Conservation (phyloP, 2,888 invertebrate genomes). For the Anoplius nigerrimus region DNA sequence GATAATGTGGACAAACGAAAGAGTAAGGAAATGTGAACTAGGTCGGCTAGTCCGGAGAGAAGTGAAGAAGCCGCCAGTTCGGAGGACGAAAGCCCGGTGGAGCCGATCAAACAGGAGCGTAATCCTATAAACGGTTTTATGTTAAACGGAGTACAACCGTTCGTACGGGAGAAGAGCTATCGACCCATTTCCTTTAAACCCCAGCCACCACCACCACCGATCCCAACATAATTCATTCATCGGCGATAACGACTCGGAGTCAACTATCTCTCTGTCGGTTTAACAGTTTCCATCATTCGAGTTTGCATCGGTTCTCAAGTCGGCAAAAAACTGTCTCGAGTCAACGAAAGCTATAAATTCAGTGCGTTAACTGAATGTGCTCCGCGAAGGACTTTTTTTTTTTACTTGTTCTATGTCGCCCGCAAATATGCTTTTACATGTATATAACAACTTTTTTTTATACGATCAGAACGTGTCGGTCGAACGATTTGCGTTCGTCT, state of each 20-base stretch:
- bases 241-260: neutral
- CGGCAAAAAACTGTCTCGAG: too few relatives aligned
- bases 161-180: conserved; percentile 72
- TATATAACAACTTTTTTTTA: too few relatives aligned
- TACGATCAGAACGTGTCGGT: too few relatives aligned
- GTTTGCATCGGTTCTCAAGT: too few relatives aligned
- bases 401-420: too few relatives aligned
- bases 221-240: conserved; percentile 44
- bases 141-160: conserved; percentile 70
- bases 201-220: conserved; percentile 57
- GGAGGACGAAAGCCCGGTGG: conserved; percentile 61
- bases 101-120: conserved; percentile 58
- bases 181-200: conserved; percentile 75
- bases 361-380: too few relatives aligned
- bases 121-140: conserved; percentile 58
- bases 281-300: too few relatives aligned
- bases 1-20: conserved; percentile 24
- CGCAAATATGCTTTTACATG: too few relatives aligned
- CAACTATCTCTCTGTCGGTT: too few relatives aligned
- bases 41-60: conserved; percentile 65
- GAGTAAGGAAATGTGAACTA: conserved; percentile 58
- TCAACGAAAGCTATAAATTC: too few relatives aligned
- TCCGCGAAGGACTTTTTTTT: too few relatives aligned
- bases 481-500: too few relatives aligned
- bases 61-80: conserved; percentile 61